Evolutionary conservation across 2,797 vertebrate genomes (phyloP).

Genomic region (Varecia variegata): DNA sequence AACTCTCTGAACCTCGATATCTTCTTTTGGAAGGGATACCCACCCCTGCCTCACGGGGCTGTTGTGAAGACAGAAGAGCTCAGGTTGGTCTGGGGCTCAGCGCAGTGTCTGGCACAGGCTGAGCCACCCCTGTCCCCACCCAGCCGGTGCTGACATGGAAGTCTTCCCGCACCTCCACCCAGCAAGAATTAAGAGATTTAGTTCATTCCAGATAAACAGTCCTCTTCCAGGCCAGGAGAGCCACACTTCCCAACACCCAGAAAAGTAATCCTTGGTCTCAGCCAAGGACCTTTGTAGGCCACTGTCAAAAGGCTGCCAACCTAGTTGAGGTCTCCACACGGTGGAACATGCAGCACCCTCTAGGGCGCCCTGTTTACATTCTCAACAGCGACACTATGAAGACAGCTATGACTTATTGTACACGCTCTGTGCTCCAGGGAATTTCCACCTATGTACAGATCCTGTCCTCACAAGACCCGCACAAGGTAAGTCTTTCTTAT

Average conservation of each 20-base stretch:
- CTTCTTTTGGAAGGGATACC: not conserved
- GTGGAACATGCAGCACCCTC: not conserved
- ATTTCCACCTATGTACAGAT: not conserved
- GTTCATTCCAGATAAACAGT: not conserved
- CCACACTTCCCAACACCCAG: not conserved
- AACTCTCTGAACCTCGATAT: not conserved
- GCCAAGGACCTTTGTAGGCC: not conserved
- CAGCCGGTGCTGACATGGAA: not conserved
- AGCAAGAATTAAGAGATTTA: not conserved
- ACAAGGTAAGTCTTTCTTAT: not conserved
- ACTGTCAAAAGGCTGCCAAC: no score
- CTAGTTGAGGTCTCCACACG: no score
- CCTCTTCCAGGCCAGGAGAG: not conserved
- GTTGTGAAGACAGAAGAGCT: not conserved
- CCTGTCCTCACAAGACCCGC: not conserved
- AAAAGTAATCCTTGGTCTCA: not conserved
- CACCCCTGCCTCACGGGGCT: rapidly evolving
- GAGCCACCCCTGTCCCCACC: rapidly evolving
- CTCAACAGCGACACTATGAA: rapidly evolving
- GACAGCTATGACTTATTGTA: not conserved
- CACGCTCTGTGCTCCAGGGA: not conserved
- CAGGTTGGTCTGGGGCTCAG: not conserved
- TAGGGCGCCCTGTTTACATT: rapidly evolving
- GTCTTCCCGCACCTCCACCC: not conserved
- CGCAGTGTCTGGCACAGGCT: rapidly evolving